A percentile compares a stretch with the other conserved stretches of the same genome.
Evolutionary conservation across 2,797 vertebrate genomes (phyloP).

Genomic region (Anabacerthia variegaticeps): DNA sequence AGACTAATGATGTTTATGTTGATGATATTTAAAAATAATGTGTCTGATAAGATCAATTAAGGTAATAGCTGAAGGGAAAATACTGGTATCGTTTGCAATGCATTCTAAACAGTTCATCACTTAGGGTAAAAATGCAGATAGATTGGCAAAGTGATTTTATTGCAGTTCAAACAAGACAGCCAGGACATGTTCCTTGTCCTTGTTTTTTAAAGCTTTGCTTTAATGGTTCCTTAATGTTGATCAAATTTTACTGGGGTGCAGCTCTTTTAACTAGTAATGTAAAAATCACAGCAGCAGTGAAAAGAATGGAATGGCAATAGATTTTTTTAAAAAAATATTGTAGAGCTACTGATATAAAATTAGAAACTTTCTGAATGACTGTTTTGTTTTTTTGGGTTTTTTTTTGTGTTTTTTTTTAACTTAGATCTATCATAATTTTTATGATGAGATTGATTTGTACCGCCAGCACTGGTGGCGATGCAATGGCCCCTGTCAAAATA

Average conservation of each 20-base stretch:
- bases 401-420: not conserved
- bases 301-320: not conserved
- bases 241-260: not conserved
- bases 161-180: not conserved
- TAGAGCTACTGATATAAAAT: not conserved
- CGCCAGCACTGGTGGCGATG: conserved; percentile 98
- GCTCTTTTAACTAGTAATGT: not conserved
- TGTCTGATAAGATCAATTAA: not conserved
- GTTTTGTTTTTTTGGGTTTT: accelerated
- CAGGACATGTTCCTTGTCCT: not conserved
- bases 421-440: conserved; percentile 91
- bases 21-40: not conserved
- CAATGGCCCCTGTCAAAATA: conserved; percentile 86
- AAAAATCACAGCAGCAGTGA: not conserved
- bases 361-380: not conserved
- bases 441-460: conserved; percentile 90
- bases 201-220: not conserved
- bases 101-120: accelerated
- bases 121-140: not conserved
- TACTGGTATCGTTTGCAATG: not conserved
- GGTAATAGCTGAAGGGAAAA: not conserved
- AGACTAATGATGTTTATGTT: not conserved
- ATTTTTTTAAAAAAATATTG: not conserved
- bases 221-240: not conserved
- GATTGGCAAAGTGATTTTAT: not conserved